Conservation (phyloP, 2,797 vertebrate species). For the Fundulus diaphanus region DNA sequence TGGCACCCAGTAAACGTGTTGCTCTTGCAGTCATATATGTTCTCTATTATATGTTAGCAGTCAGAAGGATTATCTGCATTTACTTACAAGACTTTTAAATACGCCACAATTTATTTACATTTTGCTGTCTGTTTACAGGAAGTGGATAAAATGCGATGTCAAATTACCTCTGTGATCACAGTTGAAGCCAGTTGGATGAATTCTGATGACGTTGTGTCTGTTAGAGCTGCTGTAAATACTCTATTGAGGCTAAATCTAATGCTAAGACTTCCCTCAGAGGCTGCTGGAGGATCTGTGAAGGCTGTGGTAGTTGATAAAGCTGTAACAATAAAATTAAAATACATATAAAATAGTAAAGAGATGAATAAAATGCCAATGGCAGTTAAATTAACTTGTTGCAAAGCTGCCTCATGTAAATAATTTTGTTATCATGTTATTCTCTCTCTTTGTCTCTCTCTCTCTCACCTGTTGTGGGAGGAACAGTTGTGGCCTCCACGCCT, state of each 20-base stretch:
- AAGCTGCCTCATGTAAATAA: too few species aligned
- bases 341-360: too few species aligned
- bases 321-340: too few species aligned
- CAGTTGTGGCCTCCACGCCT: neutral
- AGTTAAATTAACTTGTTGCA: too few species aligned
- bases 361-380: too few species aligned
- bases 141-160: neutral
- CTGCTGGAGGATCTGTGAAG: neutral
- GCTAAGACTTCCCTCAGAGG: neutral
- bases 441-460: too few species aligned
- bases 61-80: neutral
- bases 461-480: neutral
- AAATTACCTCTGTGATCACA: neutral
- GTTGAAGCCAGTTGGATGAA: neutral
- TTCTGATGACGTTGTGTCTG: accelerated
- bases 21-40: neutral
- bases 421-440: neutral
- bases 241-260: neutral
- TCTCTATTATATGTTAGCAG: neutral
- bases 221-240: neutral
- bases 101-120: neutral
- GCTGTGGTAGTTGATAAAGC: neutral
- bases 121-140: neutral
- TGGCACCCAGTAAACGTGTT: neutral
- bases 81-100: neutral